Conservation (phyloP, 2,797 vertebrate genomes). For the Parauchenoglanis punctatus region DNA sequence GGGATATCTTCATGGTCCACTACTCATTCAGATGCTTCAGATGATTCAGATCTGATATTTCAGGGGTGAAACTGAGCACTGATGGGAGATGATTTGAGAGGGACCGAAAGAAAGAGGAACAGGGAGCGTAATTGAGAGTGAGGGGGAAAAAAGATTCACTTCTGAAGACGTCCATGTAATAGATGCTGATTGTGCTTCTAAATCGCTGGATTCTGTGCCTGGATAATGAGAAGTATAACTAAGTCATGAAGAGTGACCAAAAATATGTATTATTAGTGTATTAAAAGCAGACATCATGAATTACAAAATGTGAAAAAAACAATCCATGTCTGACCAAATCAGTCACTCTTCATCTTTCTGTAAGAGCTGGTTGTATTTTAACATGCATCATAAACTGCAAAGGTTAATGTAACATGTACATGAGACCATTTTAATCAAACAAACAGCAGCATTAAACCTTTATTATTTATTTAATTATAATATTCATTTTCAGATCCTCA, state of each 20-base stretch:
- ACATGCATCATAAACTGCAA: constrained; percentile 56
- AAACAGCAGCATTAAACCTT: constrained; percentile 65
- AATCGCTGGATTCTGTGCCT: constrained; percentile 59
- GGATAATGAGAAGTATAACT: constrained; percentile 61
- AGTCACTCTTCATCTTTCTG: constrained; percentile 43
- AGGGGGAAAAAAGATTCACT: constrained; percentile 50
- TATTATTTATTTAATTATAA: constrained; percentile 39
- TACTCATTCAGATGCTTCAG: constrained; percentile 71
- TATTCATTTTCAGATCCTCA: constrained; percentile 38
- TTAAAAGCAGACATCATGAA: constrained; percentile 50
- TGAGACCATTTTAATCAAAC: constrained; percentile 60
- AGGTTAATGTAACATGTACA: constrained; percentile 55
- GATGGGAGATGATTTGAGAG: constrained; percentile 74
- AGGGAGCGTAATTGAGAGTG: constrained; percentile 45
- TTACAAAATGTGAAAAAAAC: constrained; percentile 5
- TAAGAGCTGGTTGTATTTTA: constrained; percentile 71
- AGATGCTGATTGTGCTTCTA: constrained; percentile 75
- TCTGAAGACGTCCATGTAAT: constrained; percentile 76
- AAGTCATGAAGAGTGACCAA: constrained; percentile 57
- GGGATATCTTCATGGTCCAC: constrained; percentile 63
- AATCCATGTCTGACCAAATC: constrained; percentile 25
- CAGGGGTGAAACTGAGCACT: constrained; percentile 65
- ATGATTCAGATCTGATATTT: constrained; percentile 81
- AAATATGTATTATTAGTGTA: constrained; percentile 56
- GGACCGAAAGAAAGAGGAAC: background rate